phyloP scores from a whole-genome alignment of 2,888 invertebrate genomes.

The Thecophora atra region DNA sequence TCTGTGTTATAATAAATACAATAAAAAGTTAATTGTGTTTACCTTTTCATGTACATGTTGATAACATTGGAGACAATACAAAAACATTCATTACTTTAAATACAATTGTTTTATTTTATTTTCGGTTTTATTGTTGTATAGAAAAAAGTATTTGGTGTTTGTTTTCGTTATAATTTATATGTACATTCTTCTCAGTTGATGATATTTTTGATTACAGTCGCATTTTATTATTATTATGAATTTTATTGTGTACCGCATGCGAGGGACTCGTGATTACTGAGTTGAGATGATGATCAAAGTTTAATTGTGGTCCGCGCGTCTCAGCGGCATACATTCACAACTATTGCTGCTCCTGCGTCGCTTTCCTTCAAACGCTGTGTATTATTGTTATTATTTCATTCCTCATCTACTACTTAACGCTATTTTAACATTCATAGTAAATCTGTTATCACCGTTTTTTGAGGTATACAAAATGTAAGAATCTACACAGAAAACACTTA shows the following conservation, averaged over 20 bases:
- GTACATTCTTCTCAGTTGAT: no score
- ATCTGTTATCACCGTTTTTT: constrained; percentile 15
- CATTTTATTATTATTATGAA: no score
- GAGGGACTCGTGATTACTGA: constrained; percentile 10
- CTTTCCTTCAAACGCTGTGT: neutral
- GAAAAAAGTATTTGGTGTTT: neutral
- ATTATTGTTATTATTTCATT: no score
- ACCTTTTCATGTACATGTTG: neutral
- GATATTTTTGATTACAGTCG: no score
- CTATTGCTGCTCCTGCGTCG: neutral
- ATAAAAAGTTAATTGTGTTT: no score
- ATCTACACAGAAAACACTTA: neutral
- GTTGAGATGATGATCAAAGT: constrained; percentile 23
- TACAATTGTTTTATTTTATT: no score
- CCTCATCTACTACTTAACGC: neutral
- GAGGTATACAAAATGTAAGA: neutral
- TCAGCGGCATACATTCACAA: constrained; percentile 18
- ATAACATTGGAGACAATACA: neutral
- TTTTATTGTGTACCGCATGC: no score
- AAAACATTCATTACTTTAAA: no score
- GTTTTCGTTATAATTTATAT: constrained; percentile 1
- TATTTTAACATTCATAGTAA: neutral
- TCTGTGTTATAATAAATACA: no score
- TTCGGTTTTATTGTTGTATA: neutral
- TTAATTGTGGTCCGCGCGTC: neutral